Base-by-base conservation (phyloP, 1,140 invertebrate genomes). In the Doryteuthis pealeii region DNA sequence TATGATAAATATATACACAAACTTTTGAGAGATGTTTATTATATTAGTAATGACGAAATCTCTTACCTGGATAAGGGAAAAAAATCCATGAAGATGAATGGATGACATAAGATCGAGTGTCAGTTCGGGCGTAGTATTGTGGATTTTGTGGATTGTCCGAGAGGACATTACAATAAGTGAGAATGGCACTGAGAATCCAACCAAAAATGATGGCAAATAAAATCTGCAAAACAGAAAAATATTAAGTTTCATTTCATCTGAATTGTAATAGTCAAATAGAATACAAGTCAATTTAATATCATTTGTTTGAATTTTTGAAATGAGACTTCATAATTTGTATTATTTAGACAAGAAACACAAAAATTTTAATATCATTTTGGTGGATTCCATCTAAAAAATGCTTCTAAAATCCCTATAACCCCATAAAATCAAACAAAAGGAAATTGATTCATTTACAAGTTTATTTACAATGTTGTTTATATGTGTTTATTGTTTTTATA, bases 61-160 rank as follows among this genome's bases (percentile, higher is more conserved):
- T 40, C 71, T 72, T 77, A 82, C 83, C 83, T 70, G 83, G 83
- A 71, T 85, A 81, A 30, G 82, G 81, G 14, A 82, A 76, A 26
- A 78, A 79, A 69, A 85, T 77, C 83, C 83, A 85, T 18, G 72
- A 76, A 15, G 77, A 78, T 10, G 77, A 70, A 14, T 72, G 45
- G 8, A 85, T 75, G 15, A 78, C 73, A 30, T 81, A 70, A 28
- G 73, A 69, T 12, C 80, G 74, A 0, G 80, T 75, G 72, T 85
- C 83, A 28, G 83, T 85, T 15, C 83, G 76, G 0, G 82, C 81
- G 65, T 79, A 79, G 65, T 75, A 82, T 14, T 75, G 71, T n/a
- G 45, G 32, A 65, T 77, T 72, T 30, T 77, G 58, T 0, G 69
- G 75, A 68, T 83, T 78, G 33, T 71, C 26, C 10, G 81, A 76